Evolutionary conservation across 2,113 vertebrate species (phyloP).

Genomic region (Tyrannus savana): DNA sequence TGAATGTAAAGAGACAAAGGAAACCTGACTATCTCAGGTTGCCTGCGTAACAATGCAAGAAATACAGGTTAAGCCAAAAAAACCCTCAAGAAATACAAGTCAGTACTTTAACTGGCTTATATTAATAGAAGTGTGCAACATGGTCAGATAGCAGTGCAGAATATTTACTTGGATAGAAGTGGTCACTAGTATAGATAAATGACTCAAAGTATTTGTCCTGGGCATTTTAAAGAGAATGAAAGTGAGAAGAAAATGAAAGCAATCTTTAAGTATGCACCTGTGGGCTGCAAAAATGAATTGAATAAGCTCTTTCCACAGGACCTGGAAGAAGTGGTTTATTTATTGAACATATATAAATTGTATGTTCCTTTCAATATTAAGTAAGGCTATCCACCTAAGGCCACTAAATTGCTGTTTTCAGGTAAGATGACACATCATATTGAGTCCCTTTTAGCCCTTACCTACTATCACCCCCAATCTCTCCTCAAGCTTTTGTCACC

Average conservation of each 20-base stretch:
- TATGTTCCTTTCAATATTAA: neutral
- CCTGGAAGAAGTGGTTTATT: neutral
- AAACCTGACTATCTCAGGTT: neutral
- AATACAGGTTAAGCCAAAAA: neutral
- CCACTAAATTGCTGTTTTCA: accelerated
- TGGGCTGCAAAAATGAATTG: neutral
- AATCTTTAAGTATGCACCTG: neutral
- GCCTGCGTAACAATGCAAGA: neutral
- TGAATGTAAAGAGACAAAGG: neutral
- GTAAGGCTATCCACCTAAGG: neutral
- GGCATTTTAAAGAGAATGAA: neutral
- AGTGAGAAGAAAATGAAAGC: neutral
- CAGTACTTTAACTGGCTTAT: neutral
- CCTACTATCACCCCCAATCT: neutral
- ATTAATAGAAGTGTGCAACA: neutral
- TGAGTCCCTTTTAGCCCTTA: neutral
- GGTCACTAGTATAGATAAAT: neutral
- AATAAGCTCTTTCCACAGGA: neutral
- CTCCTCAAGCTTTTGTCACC: neutral
- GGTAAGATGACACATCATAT: neutral
- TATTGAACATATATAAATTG: neutral
- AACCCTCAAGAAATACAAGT: neutral
- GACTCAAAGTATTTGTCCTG: neutral
- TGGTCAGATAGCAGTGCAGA: neutral
- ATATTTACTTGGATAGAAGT: neutral